Evolutionary conservation across 2,113 vertebrate species (phyloP).

Genomic region (Ochotona princeps): DNA sequence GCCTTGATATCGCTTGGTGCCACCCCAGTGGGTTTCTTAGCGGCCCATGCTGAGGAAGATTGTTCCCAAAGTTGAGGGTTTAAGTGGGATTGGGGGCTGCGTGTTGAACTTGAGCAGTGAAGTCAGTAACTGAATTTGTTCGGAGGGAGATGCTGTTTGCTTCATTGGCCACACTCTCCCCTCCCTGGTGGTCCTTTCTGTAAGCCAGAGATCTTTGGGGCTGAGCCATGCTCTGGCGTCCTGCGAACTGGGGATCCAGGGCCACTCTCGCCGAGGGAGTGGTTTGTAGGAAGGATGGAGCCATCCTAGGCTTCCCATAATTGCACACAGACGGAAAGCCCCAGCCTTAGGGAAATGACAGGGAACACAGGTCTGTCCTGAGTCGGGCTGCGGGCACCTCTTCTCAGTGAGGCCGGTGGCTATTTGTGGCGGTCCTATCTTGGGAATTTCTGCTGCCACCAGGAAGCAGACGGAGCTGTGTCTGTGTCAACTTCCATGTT

Average conservation of each 20-base stretch:
- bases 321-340: not conserved
- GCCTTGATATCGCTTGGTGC: too few relatives aligned
- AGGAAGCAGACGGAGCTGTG: not conserved
- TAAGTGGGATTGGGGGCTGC: not conserved
- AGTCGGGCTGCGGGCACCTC: not conserved
- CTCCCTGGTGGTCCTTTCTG: not conserved
- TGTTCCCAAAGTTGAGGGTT: not conserved
- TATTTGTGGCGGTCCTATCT: conserved; percentile 42
- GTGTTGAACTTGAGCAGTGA: not conserved
- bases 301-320: not conserved
- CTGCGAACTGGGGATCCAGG: not conserved
- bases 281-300: not conserved
- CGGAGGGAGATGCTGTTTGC: not conserved
- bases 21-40: not conserved
- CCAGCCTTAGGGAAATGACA: not conserved
- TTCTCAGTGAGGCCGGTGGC: not conserved
- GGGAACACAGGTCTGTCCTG: fast-evolving
- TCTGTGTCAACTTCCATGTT: conserved; percentile 47
- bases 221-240: not conserved
- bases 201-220: not conserved
- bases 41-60: not conserved
- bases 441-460: conserved; percentile 50
- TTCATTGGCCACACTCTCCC: fast-evolving
- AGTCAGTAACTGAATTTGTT: not conserved
- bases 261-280: not conserved